Conservation (phyloP, 2,113 vertebrate species). For the Atractosteus spatula region DNA sequence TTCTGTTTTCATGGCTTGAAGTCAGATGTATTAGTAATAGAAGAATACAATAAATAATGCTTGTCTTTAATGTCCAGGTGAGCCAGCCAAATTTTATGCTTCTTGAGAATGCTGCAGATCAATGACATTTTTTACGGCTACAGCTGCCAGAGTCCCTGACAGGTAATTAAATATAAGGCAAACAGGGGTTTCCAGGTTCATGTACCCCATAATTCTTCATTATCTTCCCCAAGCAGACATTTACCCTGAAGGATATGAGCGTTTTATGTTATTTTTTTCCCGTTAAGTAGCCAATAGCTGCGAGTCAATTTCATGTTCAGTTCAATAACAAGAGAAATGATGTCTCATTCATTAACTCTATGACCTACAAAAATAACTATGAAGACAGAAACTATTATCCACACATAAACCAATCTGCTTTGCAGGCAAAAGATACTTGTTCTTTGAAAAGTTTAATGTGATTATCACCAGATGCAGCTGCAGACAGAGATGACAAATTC, state of each 20-base stretch:
- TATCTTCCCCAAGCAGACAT: conserved; percentile 49
- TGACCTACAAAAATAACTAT: too few species aligned
- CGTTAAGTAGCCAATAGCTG: conserved; percentile 27
- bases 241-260: conserved; percentile 32
- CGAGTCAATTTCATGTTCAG: conserved; percentile 44
- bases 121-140: conserved; percentile 34
- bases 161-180: conserved; percentile 47
- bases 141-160: conserved; percentile 29
- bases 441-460: too few species aligned
- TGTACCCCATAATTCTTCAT: conserved; percentile 49
- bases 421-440: too few species aligned
- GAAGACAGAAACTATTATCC: too few species aligned
- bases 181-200: conserved; percentile 33
- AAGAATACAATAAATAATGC: not conserved
- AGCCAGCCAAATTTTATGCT: conserved; percentile 22
- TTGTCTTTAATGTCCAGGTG: conserved; percentile 33
- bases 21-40: not conserved
- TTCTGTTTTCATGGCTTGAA: not conserved
- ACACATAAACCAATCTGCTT: too few species aligned
- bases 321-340: conserved; percentile 27
- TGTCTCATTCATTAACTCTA: not conserved
- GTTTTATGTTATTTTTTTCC: conserved; percentile 28
- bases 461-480: too few species aligned
- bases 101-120: conserved; percentile 30
- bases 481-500: too few species aligned